Evolutionary conservation across 2,888 invertebrate species (phyloP).

Genomic region (Sinotaia quadrata): DNA sequence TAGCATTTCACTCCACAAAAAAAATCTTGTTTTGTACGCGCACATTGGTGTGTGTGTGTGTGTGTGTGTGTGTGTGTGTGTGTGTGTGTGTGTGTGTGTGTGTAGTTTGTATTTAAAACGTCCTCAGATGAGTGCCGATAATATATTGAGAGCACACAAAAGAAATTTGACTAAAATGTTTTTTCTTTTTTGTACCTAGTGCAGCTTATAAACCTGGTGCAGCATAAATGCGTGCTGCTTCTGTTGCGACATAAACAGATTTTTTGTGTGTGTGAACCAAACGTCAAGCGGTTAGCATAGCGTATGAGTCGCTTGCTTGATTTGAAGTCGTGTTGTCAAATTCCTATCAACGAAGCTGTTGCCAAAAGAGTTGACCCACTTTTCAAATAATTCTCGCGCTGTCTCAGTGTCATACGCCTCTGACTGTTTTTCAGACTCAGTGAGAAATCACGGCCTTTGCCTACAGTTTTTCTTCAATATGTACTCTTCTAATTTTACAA

Average conservation of each 20-base stretch:
- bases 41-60: no score
- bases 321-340: no score
- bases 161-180: not conserved
- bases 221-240: not conserved
- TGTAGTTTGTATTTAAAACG: not conserved
- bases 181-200: not conserved
- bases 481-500: no score
- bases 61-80: constrained; percentile 1
- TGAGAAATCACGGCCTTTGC: no score
- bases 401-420: no score
- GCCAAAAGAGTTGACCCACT: no score
- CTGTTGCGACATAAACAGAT: not conserved
- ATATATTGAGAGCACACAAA: not conserved
- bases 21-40: not conserved
- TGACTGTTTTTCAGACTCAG: no score
- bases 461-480: no score
- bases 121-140: not conserved
- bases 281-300: no score
- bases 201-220: not conserved
- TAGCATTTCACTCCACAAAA: not conserved
- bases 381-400: no score
- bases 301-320: no score
- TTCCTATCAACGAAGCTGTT: no score
- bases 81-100: not conserved
- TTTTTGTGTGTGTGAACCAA: not conserved